Base-by-base conservation (phyloP, 1,140 invertebrate genomes). In the Pogonus chalceus region DNA sequence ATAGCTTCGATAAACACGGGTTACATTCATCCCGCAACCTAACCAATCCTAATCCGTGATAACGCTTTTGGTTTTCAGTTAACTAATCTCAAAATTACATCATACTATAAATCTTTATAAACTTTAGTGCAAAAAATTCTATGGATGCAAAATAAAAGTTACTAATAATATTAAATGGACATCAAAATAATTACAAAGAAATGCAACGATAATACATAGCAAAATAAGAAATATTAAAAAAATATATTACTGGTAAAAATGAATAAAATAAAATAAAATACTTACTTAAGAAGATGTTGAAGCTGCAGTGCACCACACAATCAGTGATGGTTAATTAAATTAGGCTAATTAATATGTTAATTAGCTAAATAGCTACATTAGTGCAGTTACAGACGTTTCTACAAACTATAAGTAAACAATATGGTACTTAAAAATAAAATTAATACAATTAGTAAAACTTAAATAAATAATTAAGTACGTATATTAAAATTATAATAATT, bases 261-360 rank as follows among this genome's bases (percentile, higher is more conserved):
- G n/a, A n/a, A 31, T 9, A 43, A 43, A 43, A 43, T 43, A 10
- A 43, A 12, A n/a, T n/a, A n/a, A 43, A 43, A 43, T 43, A 43
- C 37, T 43, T 43, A 43, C 37, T 43, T 43, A 43, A 43, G 37
- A 43, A 43, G 18, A 43, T 4, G 9, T 43, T 43, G 37, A 43
- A 43, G 37, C 37, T 43, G 37, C 37, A 43, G 37, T 43, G 37
- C 37, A 43, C 37, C 37, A 43, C 37, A 43, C 7, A 9, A 43
- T 12, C 9, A 12, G 37, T 18, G 37, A 43, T 9, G 7, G 37
- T 43, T 43, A 43, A 43, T 43, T 18, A 18, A 12, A 12, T 43
- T 43, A 43, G 37, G 37, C 37, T 43, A 43, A 43, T 43, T 43
- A 43, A 43, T 31, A 43, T 12, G 37, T 43, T 43, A 43, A 43